Conservation (phyloP, 2,888 invertebrate genomes). For the Thera obeliscata region DNA sequence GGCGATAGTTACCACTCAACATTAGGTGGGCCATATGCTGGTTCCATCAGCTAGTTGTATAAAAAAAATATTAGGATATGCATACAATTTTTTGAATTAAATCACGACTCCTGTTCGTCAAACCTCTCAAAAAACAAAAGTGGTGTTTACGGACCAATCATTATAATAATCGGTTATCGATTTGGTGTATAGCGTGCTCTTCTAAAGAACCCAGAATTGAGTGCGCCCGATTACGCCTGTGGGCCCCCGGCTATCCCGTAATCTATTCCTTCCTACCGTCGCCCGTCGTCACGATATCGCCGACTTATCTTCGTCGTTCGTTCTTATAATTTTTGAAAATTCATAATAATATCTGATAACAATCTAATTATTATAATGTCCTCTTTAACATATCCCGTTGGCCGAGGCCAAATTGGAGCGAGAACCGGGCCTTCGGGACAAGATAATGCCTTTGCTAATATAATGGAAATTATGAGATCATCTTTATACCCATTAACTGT, state of each 20-base stretch:
- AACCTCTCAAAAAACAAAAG: constrained; percentile 68
- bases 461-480: constrained; percentile 78
- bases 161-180: constrained; percentile 83
- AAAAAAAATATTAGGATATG: not conserved
- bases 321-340: constrained; percentile 81
- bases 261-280: constrained; percentile 71
- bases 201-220: constrained; percentile 77
- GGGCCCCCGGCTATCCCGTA: constrained; percentile 70
- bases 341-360: constrained; percentile 83
- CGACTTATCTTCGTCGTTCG: constrained; percentile 75
- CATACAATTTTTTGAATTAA: constrained; percentile 51
- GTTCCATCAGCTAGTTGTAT: no score
- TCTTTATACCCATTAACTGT: constrained; percentile 73
- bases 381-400: constrained; percentile 82
- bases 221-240: constrained; percentile 72
- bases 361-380: constrained; percentile 84
- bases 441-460: constrained; percentile 77
- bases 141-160: constrained; percentile 79
- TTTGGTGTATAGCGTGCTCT: constrained; percentile 77
- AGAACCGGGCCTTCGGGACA: constrained; percentile 64
- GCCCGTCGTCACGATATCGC: constrained; percentile 76
- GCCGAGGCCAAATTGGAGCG: constrained; percentile 72
- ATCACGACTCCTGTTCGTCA: constrained; percentile 78
- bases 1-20: no score
- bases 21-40: no score